Conservation (phyloP, 2,888 invertebrate genomes). For the Thysanoteuthis rhombus region DNA sequence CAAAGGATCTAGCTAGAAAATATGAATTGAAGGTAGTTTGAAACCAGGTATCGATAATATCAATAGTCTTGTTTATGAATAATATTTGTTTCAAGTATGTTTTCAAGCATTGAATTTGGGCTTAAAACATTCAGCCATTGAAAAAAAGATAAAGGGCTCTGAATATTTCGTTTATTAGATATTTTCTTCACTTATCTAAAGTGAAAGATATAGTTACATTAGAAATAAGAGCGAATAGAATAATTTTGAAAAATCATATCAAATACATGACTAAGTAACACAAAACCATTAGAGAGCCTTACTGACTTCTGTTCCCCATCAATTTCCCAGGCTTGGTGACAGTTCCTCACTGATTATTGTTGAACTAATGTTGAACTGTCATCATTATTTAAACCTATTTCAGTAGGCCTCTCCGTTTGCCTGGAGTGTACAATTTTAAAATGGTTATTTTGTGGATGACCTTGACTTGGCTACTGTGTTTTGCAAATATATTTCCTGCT, state of each 20-base stretch:
- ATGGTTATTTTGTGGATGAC: not conserved
- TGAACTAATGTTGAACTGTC: not conserved
- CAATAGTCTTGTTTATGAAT: too few relatives aligned
- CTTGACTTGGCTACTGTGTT: not conserved
- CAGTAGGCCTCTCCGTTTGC: not conserved
- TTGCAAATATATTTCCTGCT: not conserved
- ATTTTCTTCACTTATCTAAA: not conserved
- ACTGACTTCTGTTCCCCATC: not conserved
- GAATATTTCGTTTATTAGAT: not conserved
- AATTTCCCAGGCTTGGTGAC: not conserved
- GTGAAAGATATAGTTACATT: not conserved
- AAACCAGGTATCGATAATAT: too few relatives aligned
- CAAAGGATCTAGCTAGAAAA: not conserved
- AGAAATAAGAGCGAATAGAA: not conserved
- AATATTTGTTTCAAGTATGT: not conserved
- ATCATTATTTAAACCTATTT: not conserved
- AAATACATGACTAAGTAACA: not conserved
- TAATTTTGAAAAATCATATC: not conserved
- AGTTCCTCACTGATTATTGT: not conserved
- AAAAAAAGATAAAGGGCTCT: not conserved
- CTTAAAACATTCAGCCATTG: not conserved
- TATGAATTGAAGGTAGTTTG: not conserved
- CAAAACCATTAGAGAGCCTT: not conserved
- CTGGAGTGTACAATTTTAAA: not conserved
- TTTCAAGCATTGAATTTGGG: not conserved